Conservation (phyloP, 2,888 invertebrate species). For the Aspidiotus destructor region DNA sequence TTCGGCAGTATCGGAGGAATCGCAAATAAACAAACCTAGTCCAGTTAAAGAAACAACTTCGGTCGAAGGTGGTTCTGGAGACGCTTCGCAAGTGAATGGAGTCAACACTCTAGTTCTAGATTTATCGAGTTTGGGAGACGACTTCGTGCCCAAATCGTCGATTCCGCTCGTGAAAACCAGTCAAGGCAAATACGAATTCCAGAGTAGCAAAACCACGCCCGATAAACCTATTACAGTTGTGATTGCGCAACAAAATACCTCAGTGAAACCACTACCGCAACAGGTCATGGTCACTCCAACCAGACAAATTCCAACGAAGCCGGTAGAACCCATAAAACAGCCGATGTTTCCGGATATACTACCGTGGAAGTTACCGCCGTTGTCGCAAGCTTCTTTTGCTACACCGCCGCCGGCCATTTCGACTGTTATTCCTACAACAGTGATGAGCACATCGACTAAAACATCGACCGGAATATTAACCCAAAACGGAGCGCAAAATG, state of each 20-base stretch:
- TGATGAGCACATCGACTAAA: conserved; percentile 28
- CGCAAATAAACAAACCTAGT: conserved; percentile 3
- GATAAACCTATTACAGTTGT: conserved; percentile 25
- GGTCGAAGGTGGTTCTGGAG: background rate
- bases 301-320: conserved; percentile 18
- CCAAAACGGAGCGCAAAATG: conserved; percentile 34
- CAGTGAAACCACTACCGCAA: conserved; percentile 23
- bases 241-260: conserved; percentile 16
- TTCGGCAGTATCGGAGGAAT: background rate
- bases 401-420: conserved; percentile 18
- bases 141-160: conserved; percentile 26
- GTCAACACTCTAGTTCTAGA: conserved; percentile 18
- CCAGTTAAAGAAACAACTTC: conserved; percentile 15
- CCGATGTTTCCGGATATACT: conserved; percentile 21
- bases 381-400: conserved; percentile 17
- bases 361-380: conserved; percentile 26
- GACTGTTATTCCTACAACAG: background rate
- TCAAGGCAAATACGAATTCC: conserved; percentile 28
- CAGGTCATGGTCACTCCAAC: conserved; percentile 29
- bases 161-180: conserved; percentile 26
- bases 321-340: conserved; percentile 28
- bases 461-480: background rate
- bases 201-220: conserved; percentile 20
- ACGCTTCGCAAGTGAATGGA: conserved; percentile 1
- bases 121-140: conserved; percentile 25